Base-by-base conservation (phyloP, 2,888 invertebrate genomes). In the Megalurothrips usitatus region DNA sequence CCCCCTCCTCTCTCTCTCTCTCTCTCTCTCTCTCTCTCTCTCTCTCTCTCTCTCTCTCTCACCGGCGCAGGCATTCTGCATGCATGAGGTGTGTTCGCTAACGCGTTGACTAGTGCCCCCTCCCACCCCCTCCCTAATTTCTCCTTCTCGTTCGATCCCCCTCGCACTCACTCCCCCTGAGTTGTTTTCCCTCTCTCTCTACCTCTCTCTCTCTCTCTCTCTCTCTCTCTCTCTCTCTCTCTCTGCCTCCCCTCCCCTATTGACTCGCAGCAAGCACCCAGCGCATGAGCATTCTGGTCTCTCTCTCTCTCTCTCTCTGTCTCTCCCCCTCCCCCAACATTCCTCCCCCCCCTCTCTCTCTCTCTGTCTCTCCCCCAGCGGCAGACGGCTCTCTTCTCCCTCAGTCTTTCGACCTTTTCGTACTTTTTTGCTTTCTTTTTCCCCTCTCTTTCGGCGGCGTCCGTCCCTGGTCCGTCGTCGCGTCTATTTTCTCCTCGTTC, bases 241-340 rank as follows among this genome's bases (percentile, higher is more conserved):
- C 48, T 49, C 79, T 34, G 81, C 81, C 79, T 43, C 58, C 80
- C 58, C 81, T 80, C 63, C 75, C 81, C 63, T 52, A 79, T 83
- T 81, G 81, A 78, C 80, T 58, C 82, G 26, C 26, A 79, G 79
- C 34, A 43, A 43, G 48, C 79, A 81, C 82, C 82, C 83, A 83
- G 82, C 81, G 81, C 83, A 83, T 82, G 82, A 82, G 82, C 83
- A 83, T 83, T 83, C 82, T 82, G 79, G 81, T 82, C 82, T 80
- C 80, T 82, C 82, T 83, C 82, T 80, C 80, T 79, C 63, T 81
- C 81, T 82, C 81, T 19, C 6, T 4, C 9, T 68, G 9, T 11
- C 68, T 8, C 78, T 58, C 48, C 78, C 58, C 79, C 82, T 75
- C 48, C 81, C 48, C 79, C 26, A 79, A 58, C 26, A 14, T 49